Evolutionary conservation across 1,140 invertebrate species (phyloP).

Genomic region (Panulirus ornatus): DNA sequence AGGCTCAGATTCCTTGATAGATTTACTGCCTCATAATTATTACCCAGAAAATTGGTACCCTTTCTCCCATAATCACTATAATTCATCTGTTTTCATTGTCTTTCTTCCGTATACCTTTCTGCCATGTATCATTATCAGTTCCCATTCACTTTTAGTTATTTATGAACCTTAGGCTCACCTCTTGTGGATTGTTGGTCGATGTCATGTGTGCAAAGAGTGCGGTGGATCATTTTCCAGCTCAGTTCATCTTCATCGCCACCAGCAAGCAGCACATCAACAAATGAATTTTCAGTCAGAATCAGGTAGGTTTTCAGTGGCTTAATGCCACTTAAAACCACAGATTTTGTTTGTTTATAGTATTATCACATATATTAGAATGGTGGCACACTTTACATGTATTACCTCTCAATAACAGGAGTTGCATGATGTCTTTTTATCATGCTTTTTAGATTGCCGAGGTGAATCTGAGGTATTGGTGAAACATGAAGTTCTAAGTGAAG

Average conservation of each 20-base stretch:
- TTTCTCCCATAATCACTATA: too few species aligned
- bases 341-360: too few species aligned
- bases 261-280: neutral
- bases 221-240: conserved; percentile 32
- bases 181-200: conserved; percentile 43
- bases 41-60: too few species aligned
- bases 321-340: too few species aligned
- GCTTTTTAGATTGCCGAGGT: conserved; percentile 2
- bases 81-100: too few species aligned
- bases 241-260: conserved; percentile 27
- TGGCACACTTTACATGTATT: too few species aligned
- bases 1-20: too few species aligned
- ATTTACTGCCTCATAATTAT: too few species aligned
- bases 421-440: too few species aligned
- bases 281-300: neutral
- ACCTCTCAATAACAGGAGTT: too few species aligned
- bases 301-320: too few species aligned
- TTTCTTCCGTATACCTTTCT: neutral
- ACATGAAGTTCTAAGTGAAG: conserved; percentile 30
- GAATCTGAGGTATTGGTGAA: neutral
- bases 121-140: neutral
- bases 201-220: conserved; percentile 46
- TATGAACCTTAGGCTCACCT: conserved; percentile 31
- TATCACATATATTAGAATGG: too few species aligned
- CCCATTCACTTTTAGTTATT: neutral